These are phyloP conservation scores for Engraulis encrasicolus DNA, from an alignment of 2,113 vertebrate species.

Conservation along the genomic window DNA sequence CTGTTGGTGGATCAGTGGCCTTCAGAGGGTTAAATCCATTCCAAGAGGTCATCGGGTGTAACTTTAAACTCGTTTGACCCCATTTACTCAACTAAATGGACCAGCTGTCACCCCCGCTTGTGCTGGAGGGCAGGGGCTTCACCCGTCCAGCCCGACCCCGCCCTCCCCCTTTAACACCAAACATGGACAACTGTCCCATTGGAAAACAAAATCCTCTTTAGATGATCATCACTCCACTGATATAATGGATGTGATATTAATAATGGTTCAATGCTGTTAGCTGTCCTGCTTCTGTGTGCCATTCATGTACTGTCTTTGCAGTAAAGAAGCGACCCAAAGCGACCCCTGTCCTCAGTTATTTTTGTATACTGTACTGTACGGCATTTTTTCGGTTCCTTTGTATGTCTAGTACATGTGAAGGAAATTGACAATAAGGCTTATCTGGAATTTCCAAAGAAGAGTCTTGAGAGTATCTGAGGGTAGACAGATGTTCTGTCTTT, in stretches of 20 bases:
- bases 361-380: no score
- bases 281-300: background rate
- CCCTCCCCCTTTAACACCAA: constrained; percentile 1
- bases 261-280: background rate
- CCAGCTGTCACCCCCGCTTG: constrained; percentile 57
- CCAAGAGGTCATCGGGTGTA: constrained; percentile 42
- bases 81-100: constrained; percentile 62
- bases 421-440: no score
- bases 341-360: background rate
- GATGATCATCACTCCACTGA: background rate
- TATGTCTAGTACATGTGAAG: no score
- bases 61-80: constrained; percentile 64
- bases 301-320: background rate
- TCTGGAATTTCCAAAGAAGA: no score
- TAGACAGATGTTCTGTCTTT: no score
- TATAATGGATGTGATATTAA: background rate
- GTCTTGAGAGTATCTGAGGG: no score
- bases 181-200: constrained; percentile 9
- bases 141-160: no score
- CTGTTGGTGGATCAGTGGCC: constrained; percentile 47
- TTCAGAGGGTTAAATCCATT: constrained; percentile 58
- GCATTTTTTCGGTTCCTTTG: no score
- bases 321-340: background rate
- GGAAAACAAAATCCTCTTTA: background rate
- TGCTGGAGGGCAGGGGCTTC: background rate